Base-by-base conservation (phyloP, 2,797 vertebrate species). In the Decapterus maruadsi region DNA sequence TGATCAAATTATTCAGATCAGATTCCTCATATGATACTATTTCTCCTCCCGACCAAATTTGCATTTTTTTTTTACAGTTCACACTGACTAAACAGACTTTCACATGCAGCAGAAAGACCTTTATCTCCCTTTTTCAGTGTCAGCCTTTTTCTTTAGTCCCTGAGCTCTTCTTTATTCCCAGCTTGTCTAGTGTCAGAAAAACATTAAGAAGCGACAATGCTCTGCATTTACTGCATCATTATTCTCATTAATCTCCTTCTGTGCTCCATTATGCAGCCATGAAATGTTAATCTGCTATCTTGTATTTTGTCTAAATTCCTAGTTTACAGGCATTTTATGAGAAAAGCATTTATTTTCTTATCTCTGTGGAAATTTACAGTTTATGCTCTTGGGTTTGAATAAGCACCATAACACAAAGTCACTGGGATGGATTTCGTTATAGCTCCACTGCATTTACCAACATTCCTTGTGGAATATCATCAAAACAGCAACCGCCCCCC, bases 171-270 rank as follows among this genome's bases (percentile, higher is more conserved):
- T 80, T 80, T 17, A 60, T 68, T 54, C 55, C 8, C 46, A 50
- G n/a, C 46, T 72, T 56, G 42, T 63, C 34, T 45, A 2, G 16
- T 46, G 29, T 22, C 0, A 0, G 42, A 45, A 53, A 81, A 88
- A 82, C 82, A 84, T 80, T 50, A 80, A 59, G 54, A 61, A 80
- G 50, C 34, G 45, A 53, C 62, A 64, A 42, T 50, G 58, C 7
- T 66, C 34, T 16, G 34, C 36, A 1, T 68, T 86, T 73, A 53
- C 75, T 43, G 71, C 74, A 73, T 73, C 77, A 58, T 85, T 81
- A 68, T 81, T 79, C 68, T 67, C 76, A 77, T 29, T 68, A 53
- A 81, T 87, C 60, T 78, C 53, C 66, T 16, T 64, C 74, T 72
- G 63, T 60, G 67, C 62, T 68, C 51, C 56, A 79, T 78, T 73